Base-by-base conservation (phyloP, 1,140 invertebrate genomes). In the Nymphalis io region DNA sequence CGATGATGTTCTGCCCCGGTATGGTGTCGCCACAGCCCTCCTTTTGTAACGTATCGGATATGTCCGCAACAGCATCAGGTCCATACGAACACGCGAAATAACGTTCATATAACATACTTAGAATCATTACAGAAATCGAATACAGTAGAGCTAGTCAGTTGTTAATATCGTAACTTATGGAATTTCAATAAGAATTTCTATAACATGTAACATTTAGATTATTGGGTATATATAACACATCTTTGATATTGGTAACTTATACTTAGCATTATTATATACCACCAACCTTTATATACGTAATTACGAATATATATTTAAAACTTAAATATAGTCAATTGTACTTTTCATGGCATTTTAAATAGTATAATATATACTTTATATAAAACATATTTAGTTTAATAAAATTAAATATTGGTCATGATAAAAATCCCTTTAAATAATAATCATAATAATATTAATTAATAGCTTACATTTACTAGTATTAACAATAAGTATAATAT, bases 1-100 rank as follows among this genome's bases (percentile, higher is more conserved):
- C 83, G 42, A 86, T 91, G 83, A 88, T 91, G 76, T 91, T 84
- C 67, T 91, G 88, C 79, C 85, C 86, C 44, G 84, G 84, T 38
- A 87, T 91, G 83, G 84, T 87, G 65, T 91, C 89, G n/a, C 89
- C 89, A 46, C 88, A 91, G 72, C 85, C 87, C 42, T 87, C 89
- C 48, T 90, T 86, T 69, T 89, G 87, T 85, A 91, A 90, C 78
- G 83, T 87, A 6, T 90, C 89, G 4, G 89, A 91, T 58, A 83
- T 90, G 51, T 88, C 87, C 5, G 81, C 85, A 0, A 82, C 87
- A 27, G 84, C 79, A 20, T 89, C 87, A 91, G 89, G 89, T 91
- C 40, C n/a, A 8, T 82, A 44, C n/a, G 40, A 44, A 44, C 40
- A 70, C 40, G 55, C 46, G 21, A 33, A 42, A 51, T 33, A 13